Evolutionary conservation across 2,888 invertebrate genomes (phyloP).

Genomic region (Palloptera scutellata): DNA sequence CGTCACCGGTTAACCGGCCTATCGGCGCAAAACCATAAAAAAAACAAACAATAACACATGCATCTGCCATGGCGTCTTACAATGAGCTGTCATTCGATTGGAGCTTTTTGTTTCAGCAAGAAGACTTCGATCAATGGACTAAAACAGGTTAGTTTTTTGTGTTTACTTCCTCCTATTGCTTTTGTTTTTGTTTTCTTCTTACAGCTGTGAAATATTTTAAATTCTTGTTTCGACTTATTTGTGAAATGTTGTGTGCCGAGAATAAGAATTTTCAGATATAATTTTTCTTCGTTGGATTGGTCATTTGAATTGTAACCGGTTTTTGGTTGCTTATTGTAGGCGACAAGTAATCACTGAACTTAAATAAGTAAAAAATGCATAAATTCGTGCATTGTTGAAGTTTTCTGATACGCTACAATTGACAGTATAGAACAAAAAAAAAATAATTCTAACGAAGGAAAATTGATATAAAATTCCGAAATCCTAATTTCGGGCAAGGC

Average conservation of each 20-base stretch:
- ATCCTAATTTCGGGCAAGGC: no score
- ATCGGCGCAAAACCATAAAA: no score
- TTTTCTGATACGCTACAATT: no score
- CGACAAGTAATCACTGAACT: no score
- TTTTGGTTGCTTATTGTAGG: no score
- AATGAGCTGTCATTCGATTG: conserved; percentile 51
- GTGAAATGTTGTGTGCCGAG: conserved; percentile 1
- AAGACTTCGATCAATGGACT: conserved; percentile 46
- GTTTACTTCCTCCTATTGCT: background rate
- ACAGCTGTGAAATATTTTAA: conserved; percentile 4
- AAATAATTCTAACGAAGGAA: no score
- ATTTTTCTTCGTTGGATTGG: background rate
- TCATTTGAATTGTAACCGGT: no score
- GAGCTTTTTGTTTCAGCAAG: conserved; percentile 45
- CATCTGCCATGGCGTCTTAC: conserved; percentile 44
- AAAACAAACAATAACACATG: background rate
- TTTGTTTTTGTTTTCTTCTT: conserved; percentile 8
- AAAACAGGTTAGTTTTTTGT: conserved; percentile 46
- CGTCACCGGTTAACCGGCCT: background rate
- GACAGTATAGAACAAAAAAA: no score
- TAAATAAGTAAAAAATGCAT: no score
- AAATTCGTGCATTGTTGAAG: no score
- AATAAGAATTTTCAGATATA: background rate
- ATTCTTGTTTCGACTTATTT: conserved; percentile 19
- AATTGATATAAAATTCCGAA: no score